phyloP scores from a whole-genome alignment of 2,113 vertebrate genomes.

The Amphiprion percula region DNA sequence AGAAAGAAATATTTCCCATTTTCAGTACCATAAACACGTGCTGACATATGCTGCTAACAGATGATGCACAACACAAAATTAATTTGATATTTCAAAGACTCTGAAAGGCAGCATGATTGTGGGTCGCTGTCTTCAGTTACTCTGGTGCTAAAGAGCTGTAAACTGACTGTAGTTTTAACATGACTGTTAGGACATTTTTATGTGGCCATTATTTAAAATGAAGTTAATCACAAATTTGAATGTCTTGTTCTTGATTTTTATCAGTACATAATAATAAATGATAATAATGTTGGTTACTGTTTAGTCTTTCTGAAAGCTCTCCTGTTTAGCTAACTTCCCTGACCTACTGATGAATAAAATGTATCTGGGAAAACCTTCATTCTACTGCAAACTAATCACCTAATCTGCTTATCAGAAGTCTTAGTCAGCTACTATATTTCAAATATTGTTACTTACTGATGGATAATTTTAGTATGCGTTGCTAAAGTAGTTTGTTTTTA shows the following conservation, averaged over 20 bases:
- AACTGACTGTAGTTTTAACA: conserved; percentile 18
- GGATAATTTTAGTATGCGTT: background rate
- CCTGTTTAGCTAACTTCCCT: background rate
- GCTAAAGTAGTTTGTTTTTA: background rate
- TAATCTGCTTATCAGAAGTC: background rate
- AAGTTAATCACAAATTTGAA: conserved; percentile 24
- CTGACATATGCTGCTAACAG: background rate
- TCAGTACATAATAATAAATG: background rate
- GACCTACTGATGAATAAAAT: conserved; percentile 2
- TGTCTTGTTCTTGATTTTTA: conserved; percentile 19
- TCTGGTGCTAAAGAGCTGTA: conserved; percentile 48
- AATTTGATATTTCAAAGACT: conserved; percentile 12
- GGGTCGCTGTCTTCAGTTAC: background rate
- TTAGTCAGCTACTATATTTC: background rate
- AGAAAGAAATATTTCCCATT: conserved; percentile 29
- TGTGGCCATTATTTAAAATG: conserved; percentile 32
- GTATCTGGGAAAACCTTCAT: background rate
- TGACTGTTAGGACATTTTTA: conserved; percentile 7
- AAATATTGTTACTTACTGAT: conserved; percentile 10
- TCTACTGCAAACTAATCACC: conserved; percentile 11
- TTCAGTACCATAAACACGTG: background rate
- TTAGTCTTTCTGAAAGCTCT: background rate
- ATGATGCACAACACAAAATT: background rate
- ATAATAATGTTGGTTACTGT: background rate
- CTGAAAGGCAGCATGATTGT: background rate